Conservation (phyloP, 2,113 vertebrate species). For the Tragulus kanchil region DNA sequence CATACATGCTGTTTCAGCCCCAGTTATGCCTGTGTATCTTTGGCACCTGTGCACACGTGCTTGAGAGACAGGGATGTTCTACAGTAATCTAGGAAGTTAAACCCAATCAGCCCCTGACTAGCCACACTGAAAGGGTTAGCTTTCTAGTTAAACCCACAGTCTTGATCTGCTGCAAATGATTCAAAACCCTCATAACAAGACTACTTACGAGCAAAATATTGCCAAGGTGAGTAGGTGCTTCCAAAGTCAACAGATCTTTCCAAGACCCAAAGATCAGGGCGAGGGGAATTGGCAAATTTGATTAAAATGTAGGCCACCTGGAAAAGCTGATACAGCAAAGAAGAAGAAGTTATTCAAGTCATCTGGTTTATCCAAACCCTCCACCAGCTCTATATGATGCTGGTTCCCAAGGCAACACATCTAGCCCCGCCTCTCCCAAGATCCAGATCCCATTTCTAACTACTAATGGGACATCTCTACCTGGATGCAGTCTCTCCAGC, state of each 20-base stretch:
- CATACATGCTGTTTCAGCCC: neutral
- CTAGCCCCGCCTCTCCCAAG: neutral
- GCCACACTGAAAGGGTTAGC: neutral
- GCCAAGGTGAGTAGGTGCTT: slow-evolving; percentile 94
- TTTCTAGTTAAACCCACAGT: slow-evolving; percentile 49
- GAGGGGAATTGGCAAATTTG: slow-evolving; percentile 97
- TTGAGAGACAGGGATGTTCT: neutral
- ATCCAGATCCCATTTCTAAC: neutral
- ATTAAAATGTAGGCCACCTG: slow-evolving; percentile 96
- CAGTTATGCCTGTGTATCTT: neutral
- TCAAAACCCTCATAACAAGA: neutral
- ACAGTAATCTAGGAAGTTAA: neutral
- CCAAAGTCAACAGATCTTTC: slow-evolving; percentile 95
- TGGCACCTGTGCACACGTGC: neutral
- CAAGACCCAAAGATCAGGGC: slow-evolving; percentile 96
- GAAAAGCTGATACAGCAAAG: slow-evolving; percentile 92
- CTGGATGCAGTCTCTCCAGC: neutral
- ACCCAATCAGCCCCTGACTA: neutral
- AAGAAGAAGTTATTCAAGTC: slow-evolving; percentile 21
- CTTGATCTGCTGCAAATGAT: neutral
- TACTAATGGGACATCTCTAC: neutral
- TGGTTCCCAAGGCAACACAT: neutral
- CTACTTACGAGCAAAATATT: slow-evolving; percentile 97
- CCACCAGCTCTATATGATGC: neutral
- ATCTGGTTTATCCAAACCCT: neutral